Base-by-base conservation (phyloP, 2,797 vertebrate genomes). In the Myoxocephalus aenaeus region DNA sequence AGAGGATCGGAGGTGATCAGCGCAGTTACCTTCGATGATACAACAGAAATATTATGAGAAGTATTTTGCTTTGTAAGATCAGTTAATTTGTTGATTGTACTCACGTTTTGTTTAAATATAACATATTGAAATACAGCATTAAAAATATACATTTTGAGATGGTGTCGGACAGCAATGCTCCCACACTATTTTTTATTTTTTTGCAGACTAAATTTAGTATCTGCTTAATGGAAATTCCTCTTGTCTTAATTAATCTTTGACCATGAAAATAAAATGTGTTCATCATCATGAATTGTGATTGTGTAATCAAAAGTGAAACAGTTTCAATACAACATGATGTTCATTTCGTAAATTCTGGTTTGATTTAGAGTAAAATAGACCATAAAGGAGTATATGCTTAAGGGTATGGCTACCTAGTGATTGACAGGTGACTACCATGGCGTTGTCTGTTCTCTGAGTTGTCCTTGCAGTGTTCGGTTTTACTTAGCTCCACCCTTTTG, bases 1-100 rank as follows among this genome's bases (percentile, higher is more conserved):
- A 42, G 22, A 73, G 57, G 34, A 34, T 77, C 64, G 70, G 15
- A 83, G 70, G 59, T 80, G 54, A 69, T 70, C 25, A 65, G 57
- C 58, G 38, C 40, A 65, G 32, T 64, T 46, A 68, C 71, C 32
- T 58, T 8, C 71, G 20, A 78, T 75, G 56, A 70, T 56, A 59
- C 48, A 54, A 64, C 32, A 50, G 25, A 75, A 63, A 64, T n/a
- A 44, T 1, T 7, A 29, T 22, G 20, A 61, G 54, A n/a, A 38
- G 10, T 15, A 6, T 65, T 69, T n/a, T 5, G 62, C 25, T 18
- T 25, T 0, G 1, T 18, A 17, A 59, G 38, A 34, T 46, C 20
- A 25, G 25, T 13, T 50, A 0, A 10, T 62, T 58, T 32, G 3
- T 34, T 68, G 2, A 18, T 32, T 32, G 25, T 44, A 14, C 3